Evolutionary conservation across 2,888 invertebrate species (phyloP).

Genomic region (Andrena praecox): DNA sequence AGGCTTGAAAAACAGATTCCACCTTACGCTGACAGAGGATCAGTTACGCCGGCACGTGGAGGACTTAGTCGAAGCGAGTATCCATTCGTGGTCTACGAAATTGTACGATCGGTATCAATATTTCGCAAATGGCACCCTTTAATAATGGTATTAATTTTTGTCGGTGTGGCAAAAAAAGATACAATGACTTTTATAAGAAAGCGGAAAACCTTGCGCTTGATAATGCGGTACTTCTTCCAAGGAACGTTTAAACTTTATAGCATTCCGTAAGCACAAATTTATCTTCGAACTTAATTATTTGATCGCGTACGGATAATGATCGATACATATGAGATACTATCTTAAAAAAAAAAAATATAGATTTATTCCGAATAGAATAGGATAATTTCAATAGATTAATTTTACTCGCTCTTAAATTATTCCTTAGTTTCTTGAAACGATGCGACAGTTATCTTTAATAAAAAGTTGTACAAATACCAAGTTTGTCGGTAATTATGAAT

Average conservation of each 20-base stretch:
- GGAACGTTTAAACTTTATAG: conserved; percentile 70
- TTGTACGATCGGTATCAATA: conserved; percentile 99
- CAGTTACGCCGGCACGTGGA: conserved; percentile 97
- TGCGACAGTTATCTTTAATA: conserved; percentile 30
- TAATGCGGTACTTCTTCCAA: conserved; percentile 69
- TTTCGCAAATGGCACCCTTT: conserved; percentile 98
- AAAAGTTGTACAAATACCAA: conserved; percentile 35
- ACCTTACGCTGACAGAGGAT: conserved; percentile 96
- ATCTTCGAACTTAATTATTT: conserved; percentile 63
- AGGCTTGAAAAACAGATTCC: conserved; percentile 97
- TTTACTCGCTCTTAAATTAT: conserved; percentile 63
- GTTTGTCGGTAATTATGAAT: conserved; percentile 33
- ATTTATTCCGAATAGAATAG: conserved; percentile 63
- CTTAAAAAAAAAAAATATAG: conserved; percentile 37
- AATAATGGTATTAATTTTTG: conserved; percentile 77
- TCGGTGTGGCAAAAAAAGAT: conserved; percentile 39
- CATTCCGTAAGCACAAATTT: conserved; percentile 78
- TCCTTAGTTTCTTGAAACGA: conserved; percentile 62
- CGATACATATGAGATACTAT: conserved; percentile 60
- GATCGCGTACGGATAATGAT: conserved; percentile 42
- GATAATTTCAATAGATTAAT: conserved; percentile 63
- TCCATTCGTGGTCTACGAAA: conserved; percentile 98
- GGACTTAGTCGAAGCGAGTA: conserved; percentile 96
- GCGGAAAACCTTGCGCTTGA: conserved; percentile 41
- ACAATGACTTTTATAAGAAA: conserved; percentile 54